Conservation (phyloP, 2,797 vertebrate species). For the Squalus acanthias region DNA sequence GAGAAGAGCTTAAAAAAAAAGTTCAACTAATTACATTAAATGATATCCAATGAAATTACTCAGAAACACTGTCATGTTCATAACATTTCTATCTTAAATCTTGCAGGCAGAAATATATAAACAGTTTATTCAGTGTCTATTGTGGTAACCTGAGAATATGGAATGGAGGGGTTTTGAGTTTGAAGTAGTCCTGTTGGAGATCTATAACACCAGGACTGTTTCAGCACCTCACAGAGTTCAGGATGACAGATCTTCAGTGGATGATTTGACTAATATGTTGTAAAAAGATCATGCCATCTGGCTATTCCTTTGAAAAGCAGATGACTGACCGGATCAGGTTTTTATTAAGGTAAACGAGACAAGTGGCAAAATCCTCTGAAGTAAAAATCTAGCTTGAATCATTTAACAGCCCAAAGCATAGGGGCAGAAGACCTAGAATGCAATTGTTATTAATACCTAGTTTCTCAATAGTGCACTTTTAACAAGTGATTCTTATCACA, state of each 20-base stretch:
- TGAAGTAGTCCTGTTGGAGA: background rate
- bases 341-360: slow-evolving; percentile 21
- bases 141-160: slow-evolving; percentile 24
- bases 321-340: slow-evolving; percentile 30
- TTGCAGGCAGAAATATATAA: background rate
- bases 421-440: background rate
- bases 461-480: background rate
- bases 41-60: background rate
- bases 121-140: background rate
- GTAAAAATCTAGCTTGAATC: slow-evolving; percentile 27
- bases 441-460: background rate
- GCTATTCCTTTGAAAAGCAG: slow-evolving; percentile 24
- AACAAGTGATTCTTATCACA: slow-evolving; percentile 5
- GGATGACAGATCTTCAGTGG: slow-evolving; percentile 33
- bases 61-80: background rate
- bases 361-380: slow-evolving; percentile 26
- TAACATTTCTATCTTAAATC: background rate
- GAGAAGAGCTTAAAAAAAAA: background rate
- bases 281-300: slow-evolving; percentile 30
- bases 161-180: background rate
- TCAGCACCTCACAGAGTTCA: slow-evolving; percentile 31
- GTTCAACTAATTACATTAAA: background rate
- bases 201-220: slow-evolving; percentile 17
- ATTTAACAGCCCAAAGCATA: slow-evolving; percentile 8
- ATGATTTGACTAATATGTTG: slow-evolving; percentile 38